A percentile compares a stretch with the other conserved stretches of the same genome.
Conservation (phyloP, 1,140 invertebrate genomes). For the Stenopsyche tienmushanensis region DNA sequence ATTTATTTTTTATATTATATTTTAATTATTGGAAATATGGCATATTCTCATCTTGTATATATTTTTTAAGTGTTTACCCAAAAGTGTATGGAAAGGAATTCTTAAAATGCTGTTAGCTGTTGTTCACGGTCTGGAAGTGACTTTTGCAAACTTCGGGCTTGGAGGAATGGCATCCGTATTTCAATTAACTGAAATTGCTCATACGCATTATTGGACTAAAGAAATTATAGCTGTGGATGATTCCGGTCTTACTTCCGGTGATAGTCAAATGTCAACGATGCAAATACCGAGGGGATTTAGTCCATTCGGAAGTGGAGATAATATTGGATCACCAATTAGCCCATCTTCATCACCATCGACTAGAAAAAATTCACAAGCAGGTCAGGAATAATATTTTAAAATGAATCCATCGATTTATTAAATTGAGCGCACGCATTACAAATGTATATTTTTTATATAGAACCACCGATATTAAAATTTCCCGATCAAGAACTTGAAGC, state of each 20-base stretch:
- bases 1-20: conserved; percentile 17
- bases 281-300: conserved; percentile 60
- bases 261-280: conserved; percentile 34
- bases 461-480: conserved; percentile 51
- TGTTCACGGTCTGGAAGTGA: conserved; percentile 86
- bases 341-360: conserved; percentile 52
- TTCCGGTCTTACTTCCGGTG: conserved; percentile 18
- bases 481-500: conserved; percentile 50
- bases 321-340: conserved; percentile 62
- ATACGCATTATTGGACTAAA: conserved; percentile 97
- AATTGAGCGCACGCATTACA: too few relatives aligned
- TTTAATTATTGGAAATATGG: conserved; percentile 11
- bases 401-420: not conserved
- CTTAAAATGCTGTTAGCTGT: conserved; percentile 88
- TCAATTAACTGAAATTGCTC: conserved; percentile 95
- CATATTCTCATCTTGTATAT: not conserved
- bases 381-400: conserved; percentile 37
- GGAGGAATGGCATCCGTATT: conserved; percentile 97
- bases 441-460: conserved; percentile 43
- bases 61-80: conserved; percentile 75
- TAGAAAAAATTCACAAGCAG: conserved; percentile 54
- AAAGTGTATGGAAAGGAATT: conserved; percentile 95
- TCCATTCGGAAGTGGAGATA: conserved; percentile 76
- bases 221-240: conserved; percentile 55
- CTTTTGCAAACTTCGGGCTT: conserved; percentile 89